Evolutionary conservation across 2,888 invertebrate genomes (phyloP).

Genomic region (Omphaloscelis lunosa): DNA sequence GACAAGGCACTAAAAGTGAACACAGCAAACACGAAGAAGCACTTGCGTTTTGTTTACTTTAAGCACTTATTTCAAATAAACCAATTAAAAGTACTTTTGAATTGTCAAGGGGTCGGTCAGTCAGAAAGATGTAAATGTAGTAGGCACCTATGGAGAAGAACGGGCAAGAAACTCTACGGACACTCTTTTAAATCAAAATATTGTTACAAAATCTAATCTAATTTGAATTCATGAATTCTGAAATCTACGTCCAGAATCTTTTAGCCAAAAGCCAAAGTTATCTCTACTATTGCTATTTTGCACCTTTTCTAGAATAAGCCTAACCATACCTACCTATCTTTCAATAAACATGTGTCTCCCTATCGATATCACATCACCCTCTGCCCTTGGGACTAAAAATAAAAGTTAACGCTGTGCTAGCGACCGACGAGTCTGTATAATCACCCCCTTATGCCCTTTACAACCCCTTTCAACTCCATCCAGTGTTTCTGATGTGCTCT

Average conservation of each 20-base stretch:
- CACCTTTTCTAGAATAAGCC: background rate
- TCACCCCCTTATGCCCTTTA: constrained; percentile 36
- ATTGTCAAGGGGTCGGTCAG: too few relatives aligned
- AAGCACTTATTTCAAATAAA: too few relatives aligned
- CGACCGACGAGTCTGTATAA: constrained; percentile 21
- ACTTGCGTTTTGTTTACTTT: background rate
- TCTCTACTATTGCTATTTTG: background rate
- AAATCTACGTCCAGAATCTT: too few relatives aligned
- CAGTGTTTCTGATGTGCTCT: constrained; percentile 8
- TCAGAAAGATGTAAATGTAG: too few relatives aligned
- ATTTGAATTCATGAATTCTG: background rate
- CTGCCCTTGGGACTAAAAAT: constrained; percentile 61
- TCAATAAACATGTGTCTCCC: constrained; percentile 19
- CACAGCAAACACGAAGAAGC: background rate
- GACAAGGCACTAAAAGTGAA: too few relatives aligned
- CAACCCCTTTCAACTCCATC: constrained; percentile 1
- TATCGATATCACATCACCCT: constrained; percentile 29
- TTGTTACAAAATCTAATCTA: too few relatives aligned
- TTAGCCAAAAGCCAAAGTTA: background rate
- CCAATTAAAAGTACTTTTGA: too few relatives aligned
- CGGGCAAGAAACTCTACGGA: too few relatives aligned
- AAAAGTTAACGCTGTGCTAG: constrained; percentile 34
- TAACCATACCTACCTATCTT: background rate
- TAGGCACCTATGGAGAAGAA: too few relatives aligned
- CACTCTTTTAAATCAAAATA: too few relatives aligned